A percentile compares a stretch with the other conserved stretches of the same genome.
These are phyloP conservation scores for Xenops minutus DNA, from an alignment of 2,797 vertebrate species.

Conservation along the genomic window DNA sequence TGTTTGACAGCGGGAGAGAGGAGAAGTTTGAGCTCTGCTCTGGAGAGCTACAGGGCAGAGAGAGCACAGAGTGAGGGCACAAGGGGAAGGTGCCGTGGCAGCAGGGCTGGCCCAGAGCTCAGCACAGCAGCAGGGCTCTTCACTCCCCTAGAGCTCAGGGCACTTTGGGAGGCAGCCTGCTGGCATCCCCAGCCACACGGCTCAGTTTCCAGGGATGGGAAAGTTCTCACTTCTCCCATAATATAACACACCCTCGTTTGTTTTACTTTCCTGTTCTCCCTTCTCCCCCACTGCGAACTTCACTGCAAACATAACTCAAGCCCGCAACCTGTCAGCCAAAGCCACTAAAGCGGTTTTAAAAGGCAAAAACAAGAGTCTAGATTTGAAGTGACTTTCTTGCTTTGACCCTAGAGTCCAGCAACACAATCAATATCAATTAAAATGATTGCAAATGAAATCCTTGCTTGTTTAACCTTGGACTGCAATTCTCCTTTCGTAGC, in stretches of 20 bases:
- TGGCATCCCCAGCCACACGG: not conserved
- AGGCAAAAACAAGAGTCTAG: not conserved
- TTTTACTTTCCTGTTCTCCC: not conserved
- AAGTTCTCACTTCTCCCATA: not conserved
- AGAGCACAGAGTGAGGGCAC: accelerated
- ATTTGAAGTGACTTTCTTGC: not conserved
- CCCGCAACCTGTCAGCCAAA: not conserved
- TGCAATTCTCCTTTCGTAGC: slow-evolving; percentile 13
- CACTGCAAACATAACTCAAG: not conserved
- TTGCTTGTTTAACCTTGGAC: slow-evolving; percentile 60
- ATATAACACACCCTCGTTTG: not conserved
- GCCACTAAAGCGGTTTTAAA: not conserved
- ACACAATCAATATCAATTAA: slow-evolving; percentile 53
- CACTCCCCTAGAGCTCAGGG: not conserved
- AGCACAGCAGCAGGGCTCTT: not conserved
- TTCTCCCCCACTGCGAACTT: not conserved
- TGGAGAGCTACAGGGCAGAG: not conserved
- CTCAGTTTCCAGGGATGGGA: not conserved
- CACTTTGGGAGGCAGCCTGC: not conserved
- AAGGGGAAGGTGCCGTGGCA: accelerated
- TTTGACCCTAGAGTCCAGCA: slow-evolving; percentile 24
- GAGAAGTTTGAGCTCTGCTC: not conserved
- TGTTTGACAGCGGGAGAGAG: accelerated
- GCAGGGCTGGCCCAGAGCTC: not conserved
- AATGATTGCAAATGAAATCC: slow-evolving; percentile 48